Conservation (phyloP, 1,140 invertebrate genomes). For the Physella acuta region DNA sequence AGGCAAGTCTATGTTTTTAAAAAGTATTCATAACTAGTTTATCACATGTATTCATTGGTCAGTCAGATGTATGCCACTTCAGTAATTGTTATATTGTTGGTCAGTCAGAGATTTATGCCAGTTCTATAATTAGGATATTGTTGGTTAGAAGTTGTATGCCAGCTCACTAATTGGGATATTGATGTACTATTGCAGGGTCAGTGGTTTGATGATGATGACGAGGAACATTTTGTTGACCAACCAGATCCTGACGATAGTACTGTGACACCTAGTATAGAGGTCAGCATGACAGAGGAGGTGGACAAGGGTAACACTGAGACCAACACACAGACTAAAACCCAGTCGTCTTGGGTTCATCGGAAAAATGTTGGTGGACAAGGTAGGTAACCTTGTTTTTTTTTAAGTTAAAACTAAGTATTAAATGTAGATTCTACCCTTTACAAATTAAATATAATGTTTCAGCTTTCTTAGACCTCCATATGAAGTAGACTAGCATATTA, state of each 20-base stretch:
- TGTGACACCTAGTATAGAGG: background rate
- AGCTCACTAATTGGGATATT: background rate
- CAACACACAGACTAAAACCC: background rate
- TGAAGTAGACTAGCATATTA: too few species aligned
- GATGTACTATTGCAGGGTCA: background rate
- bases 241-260: slow-evolving; percentile 46
- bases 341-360: slow-evolving; percentile 19
- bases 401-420: too few species aligned
- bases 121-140: too few species aligned
- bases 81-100: too few species aligned
- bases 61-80: too few species aligned
- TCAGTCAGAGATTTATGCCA: too few species aligned
- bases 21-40: too few species aligned
- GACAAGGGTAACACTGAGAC: slow-evolving; percentile 29
- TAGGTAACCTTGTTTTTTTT: background rate
- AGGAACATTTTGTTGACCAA: slow-evolving; percentile 56
- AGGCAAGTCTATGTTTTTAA: slow-evolving; percentile 34
- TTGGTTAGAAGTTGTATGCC: too few species aligned
- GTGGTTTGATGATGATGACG: slow-evolving; percentile 51
- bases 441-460: too few species aligned
- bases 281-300: slow-evolving; percentile 15
- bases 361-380: slow-evolving; percentile 17
- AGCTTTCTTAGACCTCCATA: too few species aligned
- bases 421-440: too few species aligned
- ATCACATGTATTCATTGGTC: too few species aligned